Base-by-base conservation (phyloP, 2,888 invertebrate genomes). In the Rotaria magnacalcarata region DNA sequence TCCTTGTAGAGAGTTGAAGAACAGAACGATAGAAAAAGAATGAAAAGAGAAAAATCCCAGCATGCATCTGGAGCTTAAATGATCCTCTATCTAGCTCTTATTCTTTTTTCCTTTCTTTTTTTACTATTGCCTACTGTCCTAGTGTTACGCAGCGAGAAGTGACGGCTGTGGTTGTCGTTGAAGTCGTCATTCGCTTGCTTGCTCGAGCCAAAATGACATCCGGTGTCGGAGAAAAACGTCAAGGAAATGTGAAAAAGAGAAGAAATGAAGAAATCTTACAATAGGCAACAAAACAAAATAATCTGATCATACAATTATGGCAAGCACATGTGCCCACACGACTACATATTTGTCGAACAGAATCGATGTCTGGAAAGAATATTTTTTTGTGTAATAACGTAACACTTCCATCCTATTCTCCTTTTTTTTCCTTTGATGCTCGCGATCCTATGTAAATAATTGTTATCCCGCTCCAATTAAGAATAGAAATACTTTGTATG, bases 201-300 rank as follows among this genome's bases (percentile, higher is more conserved):
- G 67, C 19, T 67, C 67, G 67, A 67, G 67, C 67, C 67, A 34
- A 67, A 67, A 67, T 67, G 67, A 67, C 67, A 67, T 67, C 67
- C 67, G 67, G 67, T 67, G 34, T 67, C 67, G 67, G 67, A 34
- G 41, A 67, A 27, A 34, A 34, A 67, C 27, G 34, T 27, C 67
- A 27, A 67, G 34, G 27, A 34, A 67, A 27, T 34, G 67, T 67
- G 27, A 60, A 60, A 27, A 60, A 27, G 10, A 27, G 11, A 41
- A 67, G 19, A 67, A 67, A 67, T 16, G 67, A 67, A 67, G 67
- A 67, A 67, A 34, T 67, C 67, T 34, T 5, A 67, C 34, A 27
- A 67, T 67, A 67, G 16, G 5, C 67, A 67, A 67, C 3, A 34
- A 27, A 14, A 67, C 34, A 67, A 67, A 67, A 27, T 19, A 21